Evolutionary conservation across 2,888 invertebrate species (phyloP), one percentile per base, ranked within the genome.

Genomic region (Apocheima hispidaria): DNA sequence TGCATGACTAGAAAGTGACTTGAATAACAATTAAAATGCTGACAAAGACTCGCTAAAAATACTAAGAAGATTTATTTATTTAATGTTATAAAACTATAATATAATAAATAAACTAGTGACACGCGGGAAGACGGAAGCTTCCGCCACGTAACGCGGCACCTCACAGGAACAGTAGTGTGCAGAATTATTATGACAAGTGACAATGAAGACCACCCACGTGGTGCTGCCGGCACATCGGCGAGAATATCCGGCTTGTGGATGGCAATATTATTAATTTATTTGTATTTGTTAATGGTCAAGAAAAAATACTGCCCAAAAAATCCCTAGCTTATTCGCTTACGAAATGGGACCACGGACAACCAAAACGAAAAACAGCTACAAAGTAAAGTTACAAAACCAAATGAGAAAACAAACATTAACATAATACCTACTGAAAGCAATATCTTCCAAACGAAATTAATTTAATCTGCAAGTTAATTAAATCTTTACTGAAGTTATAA

Each of bases 141-240:
- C 12, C 9, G 16, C 56, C 49, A 43, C 50, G 50, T 58, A 43
- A 4, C 10, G 5, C 44, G 36, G 14, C 54, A 5, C 9, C 30
- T 12, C 58, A 38, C 58, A 35, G 57, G 56, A 51, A 46, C 38
- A 48, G 60, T 38, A 30, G 36, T 48, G 51, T 28, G 63, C 66
- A 57, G 68, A 69, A 69, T 68, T 68, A 69, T 71, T 63, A 68
- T 63, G 57, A 57, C 63, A 59, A 43, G 35, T 56, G 59, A 60
- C 65, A 68, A 69, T 66, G 53, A 46, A 51, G 68, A 48, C 67
- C 70, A 69, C 70, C 65, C 70, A 70, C 66, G 59, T 41, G n/a
- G 33, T 21, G 46, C 36, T 43, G 43, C 33, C 35, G 28, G 26
- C 12, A 18, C 51, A 40, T 23, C 38, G 16, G 56, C 44, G 38